Conservation (phyloP, 2,888 invertebrate species). For the Parnassius glacialis region DNA sequence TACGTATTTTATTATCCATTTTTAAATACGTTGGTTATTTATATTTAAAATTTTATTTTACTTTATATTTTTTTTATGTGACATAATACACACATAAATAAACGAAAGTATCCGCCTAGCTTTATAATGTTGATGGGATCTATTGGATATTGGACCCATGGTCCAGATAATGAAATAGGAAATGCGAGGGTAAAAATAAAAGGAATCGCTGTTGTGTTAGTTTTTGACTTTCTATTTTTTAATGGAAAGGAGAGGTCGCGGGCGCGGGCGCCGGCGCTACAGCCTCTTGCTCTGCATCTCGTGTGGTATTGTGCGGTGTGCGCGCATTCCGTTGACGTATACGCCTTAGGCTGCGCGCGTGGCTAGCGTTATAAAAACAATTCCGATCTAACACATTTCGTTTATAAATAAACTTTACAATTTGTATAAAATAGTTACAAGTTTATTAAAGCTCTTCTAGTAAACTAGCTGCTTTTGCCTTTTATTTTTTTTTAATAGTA, state of each 20-base stretch:
- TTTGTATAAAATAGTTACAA: not conserved
- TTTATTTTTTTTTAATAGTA: too few species aligned
- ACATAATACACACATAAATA: too few species aligned
- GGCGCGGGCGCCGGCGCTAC: conserved; percentile 59
- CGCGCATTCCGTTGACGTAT: conserved; percentile 72
- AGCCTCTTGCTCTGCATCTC: conserved; percentile 59
- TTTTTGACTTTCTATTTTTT: conserved; percentile 78
- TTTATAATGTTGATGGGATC: conserved; percentile 52
- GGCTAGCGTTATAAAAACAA: conserved; percentile 47
- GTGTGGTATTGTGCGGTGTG: conserved; percentile 57
- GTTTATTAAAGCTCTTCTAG: too few species aligned
- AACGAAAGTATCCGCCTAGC: conserved; percentile 56
- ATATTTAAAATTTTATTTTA: too few species aligned
- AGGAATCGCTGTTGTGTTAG: conserved; percentile 59
- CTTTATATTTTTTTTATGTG: too few species aligned
- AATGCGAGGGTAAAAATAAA: conserved; percentile 71
- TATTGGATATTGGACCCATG: conserved; percentile 30
- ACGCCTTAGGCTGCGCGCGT: conserved; percentile 73
- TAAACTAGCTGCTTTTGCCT: too few species aligned
- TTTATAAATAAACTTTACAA: not conserved
- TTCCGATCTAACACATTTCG: conserved; percentile 19
- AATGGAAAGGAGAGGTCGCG: conserved; percentile 71
- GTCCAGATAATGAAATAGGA: conserved; percentile 59
- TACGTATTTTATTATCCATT: too few species aligned
- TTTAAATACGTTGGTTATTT: too few species aligned